Percentiles rank a stretch among this genome's conserved stretches.
phyloP scores from a whole-genome alignment of 2,888 invertebrate genomes.

The Schrankia costaestrigalis region DNA sequence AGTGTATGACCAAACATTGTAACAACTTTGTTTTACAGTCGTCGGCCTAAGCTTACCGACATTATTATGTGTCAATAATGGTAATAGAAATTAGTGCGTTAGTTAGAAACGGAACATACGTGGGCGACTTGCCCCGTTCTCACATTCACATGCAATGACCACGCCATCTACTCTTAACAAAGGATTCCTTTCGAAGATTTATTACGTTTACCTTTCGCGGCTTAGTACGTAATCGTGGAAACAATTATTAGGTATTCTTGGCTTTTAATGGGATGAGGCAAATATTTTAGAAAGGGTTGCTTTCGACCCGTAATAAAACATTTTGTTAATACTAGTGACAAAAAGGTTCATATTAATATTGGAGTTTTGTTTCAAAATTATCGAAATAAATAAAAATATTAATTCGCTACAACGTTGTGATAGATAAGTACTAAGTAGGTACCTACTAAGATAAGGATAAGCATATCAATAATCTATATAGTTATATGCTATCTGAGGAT shows the following conservation, averaged over 20 bases:
- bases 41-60: constrained; percentile 48
- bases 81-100: constrained; percentile 53
- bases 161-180: constrained; percentile 17
- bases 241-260: constrained; percentile 27
- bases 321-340: constrained; percentile 20
- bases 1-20: constrained; percentile 50
- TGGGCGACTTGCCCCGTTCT: constrained; percentile 20
- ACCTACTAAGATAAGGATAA: constrained; percentile 29
- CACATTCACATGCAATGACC: constrained; percentile 27
- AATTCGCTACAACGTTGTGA: no score
- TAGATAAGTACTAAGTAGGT: constrained; percentile 16
- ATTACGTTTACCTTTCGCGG: constrained; percentile 12
- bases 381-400: no score
- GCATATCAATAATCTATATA: constrained; percentile 32
- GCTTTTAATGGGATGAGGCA: constrained; percentile 21
- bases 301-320: constrained; percentile 22
- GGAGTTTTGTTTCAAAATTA: constrained; percentile 10
- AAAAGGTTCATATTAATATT: constrained; percentile 16
- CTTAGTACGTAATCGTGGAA: constrained; percentile 25
- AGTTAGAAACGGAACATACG: constrained; percentile 39
- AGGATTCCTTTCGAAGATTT: constrained; percentile 18
- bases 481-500: constrained; percentile 30
- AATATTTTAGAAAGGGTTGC: constrained; percentile 25
- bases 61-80: constrained; percentile 64
- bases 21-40: constrained; percentile 59